A percentile compares a stretch with the other conserved stretches of the same genome.
Evolutionary conservation across 2,888 invertebrate genomes (phyloP).

Genomic region (Dichetophora obliterata): DNA sequence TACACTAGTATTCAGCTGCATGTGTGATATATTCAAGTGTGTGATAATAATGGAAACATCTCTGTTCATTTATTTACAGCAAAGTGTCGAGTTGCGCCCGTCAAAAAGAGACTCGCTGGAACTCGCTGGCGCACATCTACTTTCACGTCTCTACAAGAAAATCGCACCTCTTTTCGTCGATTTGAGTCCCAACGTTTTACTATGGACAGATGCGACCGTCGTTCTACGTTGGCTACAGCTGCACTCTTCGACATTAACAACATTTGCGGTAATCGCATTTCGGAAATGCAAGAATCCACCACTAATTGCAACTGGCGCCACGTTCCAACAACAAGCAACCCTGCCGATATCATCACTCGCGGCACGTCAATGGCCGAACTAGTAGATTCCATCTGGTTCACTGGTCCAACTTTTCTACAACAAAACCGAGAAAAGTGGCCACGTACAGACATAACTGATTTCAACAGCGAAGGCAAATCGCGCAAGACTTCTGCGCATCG

Average conservation of each 20-base stretch:
- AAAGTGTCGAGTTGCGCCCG: neutral
- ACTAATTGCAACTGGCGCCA: slow-evolving; percentile 36
- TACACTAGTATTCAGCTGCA: neutral
- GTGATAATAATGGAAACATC: neutral
- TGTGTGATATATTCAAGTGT: neutral
- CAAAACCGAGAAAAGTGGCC: slow-evolving; percentile 19
- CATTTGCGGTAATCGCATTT: slow-evolving; percentile 38
- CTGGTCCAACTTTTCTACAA: slow-evolving; percentile 34
- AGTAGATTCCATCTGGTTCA: neutral
- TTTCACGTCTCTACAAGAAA: slow-evolving; percentile 28
- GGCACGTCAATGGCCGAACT: slow-evolving; percentile 35
- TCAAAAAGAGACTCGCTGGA: slow-evolving; percentile 6
- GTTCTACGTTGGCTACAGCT: slow-evolving; percentile 38
- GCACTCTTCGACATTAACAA: slow-evolving; percentile 35
- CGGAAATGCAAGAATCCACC: slow-evolving; percentile 37
- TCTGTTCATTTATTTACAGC: neutral
- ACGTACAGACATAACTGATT: neutral
- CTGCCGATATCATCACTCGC: slow-evolving; percentile 42
- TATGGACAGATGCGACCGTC: slow-evolving; percentile 37
- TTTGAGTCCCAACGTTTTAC: slow-evolving; percentile 11
- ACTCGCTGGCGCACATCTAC: slow-evolving; percentile 12
- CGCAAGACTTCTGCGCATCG: too few species aligned
- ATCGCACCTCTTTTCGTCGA: slow-evolving; percentile 29
- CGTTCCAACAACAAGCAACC: slow-evolving; percentile 38
- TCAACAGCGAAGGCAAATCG: neutral